Percentiles rank a stretch among this genome's conserved stretches.
phyloP scores from a whole-genome alignment of 2,888 invertebrate genomes.

The Stratiomys singularior region DNA sequence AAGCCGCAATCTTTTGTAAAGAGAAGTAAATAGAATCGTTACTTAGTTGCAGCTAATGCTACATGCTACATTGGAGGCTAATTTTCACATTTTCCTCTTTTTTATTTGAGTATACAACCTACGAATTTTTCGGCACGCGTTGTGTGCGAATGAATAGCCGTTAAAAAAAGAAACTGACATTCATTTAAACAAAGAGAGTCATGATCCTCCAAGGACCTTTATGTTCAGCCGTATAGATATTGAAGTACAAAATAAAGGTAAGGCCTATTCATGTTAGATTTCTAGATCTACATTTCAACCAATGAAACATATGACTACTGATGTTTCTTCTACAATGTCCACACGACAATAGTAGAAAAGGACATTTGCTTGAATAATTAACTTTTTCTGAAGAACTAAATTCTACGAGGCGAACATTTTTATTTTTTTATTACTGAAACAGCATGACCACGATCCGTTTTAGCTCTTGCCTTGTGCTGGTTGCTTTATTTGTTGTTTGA shows the following conservation, averaged over 20 bases:
- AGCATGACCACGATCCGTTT: neutral
- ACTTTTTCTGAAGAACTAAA: neutral
- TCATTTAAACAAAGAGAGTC: no score
- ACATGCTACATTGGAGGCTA: slow-evolving; percentile 41
- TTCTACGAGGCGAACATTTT: neutral
- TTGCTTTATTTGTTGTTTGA: slow-evolving; percentile 49
- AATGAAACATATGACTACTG: neutral
- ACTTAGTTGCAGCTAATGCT: slow-evolving; percentile 42
- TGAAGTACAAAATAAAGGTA: no score
- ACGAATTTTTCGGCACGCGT: slow-evolving; percentile 30
- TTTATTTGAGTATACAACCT: slow-evolving; percentile 49
- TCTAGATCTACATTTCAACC: neutral
- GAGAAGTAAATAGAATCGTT: slow-evolving; percentile 11
- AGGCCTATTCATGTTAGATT: neutral
- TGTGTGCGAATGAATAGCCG: slow-evolving; percentile 19
- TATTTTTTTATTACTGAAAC: neutral
- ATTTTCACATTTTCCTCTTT: slow-evolving; percentile 26
- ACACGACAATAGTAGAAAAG: neutral
- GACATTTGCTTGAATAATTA: neutral
- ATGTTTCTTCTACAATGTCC: neutral
- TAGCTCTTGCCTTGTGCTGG: neutral
- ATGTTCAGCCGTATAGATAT: no score
- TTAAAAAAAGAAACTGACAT: no score
- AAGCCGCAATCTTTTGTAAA: neutral
- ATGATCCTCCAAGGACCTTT: no score